Evolutionary conservation across 2,113 vertebrate species (phyloP).

Genomic region (Nipponia nippon): DNA sequence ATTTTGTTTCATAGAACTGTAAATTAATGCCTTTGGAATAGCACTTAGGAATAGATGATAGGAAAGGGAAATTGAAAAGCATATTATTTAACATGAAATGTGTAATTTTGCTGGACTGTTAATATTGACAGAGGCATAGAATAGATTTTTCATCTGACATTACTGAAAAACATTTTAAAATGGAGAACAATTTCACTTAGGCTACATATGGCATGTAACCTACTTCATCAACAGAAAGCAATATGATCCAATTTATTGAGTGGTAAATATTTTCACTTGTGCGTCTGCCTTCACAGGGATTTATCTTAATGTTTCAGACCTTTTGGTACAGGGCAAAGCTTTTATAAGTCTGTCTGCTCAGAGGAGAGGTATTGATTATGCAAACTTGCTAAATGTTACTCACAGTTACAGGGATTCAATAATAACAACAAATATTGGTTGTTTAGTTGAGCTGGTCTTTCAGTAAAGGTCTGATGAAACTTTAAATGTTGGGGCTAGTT

Average conservation of each 20-base stretch:
- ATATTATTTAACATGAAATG: background rate
- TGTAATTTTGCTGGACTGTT: background rate
- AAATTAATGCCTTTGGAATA: background rate
- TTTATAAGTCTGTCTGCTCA: background rate
- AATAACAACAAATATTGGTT: constrained; percentile 11
- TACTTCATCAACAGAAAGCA: background rate
- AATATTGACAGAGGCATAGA: background rate
- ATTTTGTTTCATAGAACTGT: background rate
- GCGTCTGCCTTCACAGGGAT: background rate
- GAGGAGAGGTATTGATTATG: constrained; percentile 34
- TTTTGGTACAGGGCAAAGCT: background rate
- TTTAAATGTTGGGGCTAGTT: background rate
- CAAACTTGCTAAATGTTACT: constrained; percentile 34
- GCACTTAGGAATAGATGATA: background rate
- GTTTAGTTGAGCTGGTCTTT: background rate
- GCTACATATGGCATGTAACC: background rate
- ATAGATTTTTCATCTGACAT: background rate
- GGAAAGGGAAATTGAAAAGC: background rate
- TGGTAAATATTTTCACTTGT: constrained; percentile 48
- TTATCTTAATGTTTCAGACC: background rate
- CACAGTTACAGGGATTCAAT: background rate
- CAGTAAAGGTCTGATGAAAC: background rate
- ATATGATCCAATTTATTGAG: constrained; percentile 12
- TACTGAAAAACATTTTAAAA: background rate
- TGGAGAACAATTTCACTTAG: background rate